Percentiles rank a stretch among this genome's conserved stretches.
Evolutionary conservation across 2,888 invertebrate genomes (phyloP).

Genomic region (Athrips mouffetella): DNA sequence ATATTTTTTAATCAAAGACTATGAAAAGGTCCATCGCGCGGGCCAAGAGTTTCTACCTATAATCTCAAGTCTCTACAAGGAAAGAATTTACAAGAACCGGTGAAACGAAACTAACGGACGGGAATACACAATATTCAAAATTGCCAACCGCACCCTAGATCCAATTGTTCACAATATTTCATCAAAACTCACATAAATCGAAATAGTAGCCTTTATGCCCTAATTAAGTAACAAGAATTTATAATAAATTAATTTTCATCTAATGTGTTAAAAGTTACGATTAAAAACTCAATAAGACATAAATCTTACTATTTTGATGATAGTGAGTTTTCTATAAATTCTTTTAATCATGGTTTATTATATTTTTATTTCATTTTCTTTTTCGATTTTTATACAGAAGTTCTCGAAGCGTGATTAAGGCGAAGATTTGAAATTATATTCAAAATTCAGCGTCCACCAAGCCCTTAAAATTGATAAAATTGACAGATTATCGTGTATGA

Average conservation of each 20-base stretch:
- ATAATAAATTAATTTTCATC: constrained; percentile 3
- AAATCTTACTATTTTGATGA: background rate
- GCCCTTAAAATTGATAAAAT: background rate
- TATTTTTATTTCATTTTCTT: background rate
- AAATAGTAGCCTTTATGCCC: background rate
- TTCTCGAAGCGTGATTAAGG: background rate
- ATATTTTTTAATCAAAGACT: constrained; percentile 1
- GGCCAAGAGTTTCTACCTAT: constrained; percentile 11
- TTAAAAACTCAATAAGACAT: background rate
- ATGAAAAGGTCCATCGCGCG: background rate
- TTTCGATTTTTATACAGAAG: background rate
- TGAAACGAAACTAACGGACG: constrained; percentile 64
- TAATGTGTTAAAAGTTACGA: background rate
- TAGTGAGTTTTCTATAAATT: background rate
- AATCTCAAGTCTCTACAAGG: constrained; percentile 32
- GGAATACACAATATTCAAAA: constrained; percentile 66
- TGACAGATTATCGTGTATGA: background rate
- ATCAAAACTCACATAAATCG: background rate
- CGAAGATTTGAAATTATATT: constrained; percentile 4
- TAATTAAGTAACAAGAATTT: background rate
- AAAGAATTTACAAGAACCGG: constrained; percentile 44
- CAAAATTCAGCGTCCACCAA: constrained; percentile 8
- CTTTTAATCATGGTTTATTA: constrained; percentile 1
- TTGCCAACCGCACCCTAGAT: constrained; percentile 49
- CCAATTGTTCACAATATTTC: constrained; percentile 28